phyloP scores from a whole-genome alignment of 2,888 invertebrate species.

The Argyra leucocephala region DNA sequence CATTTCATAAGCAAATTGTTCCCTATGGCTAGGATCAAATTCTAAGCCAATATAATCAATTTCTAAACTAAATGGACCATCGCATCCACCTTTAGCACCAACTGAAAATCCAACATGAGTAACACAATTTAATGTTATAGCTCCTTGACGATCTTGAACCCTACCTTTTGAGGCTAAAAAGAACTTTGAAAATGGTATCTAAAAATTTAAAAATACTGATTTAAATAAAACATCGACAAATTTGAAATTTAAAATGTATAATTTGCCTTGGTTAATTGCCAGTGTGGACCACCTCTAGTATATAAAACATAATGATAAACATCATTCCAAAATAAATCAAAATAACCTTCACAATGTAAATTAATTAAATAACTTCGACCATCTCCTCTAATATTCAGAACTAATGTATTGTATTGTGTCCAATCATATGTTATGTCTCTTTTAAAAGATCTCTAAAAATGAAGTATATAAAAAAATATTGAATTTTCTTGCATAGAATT shows the following conservation, averaged over 20 bases:
- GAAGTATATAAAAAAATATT: neutral
- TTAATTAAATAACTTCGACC: conserved; percentile 83
- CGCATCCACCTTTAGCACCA: conserved; percentile 59
- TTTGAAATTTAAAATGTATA: neutral
- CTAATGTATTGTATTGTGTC: conserved; percentile 61
- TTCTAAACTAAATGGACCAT: conserved; percentile 81
- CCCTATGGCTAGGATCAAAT: conserved; percentile 66
- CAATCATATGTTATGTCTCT: conserved; percentile 63
- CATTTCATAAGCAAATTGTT: conserved; percentile 90
- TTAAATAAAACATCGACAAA: neutral
- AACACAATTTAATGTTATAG: conserved; percentile 53
- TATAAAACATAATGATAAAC: conserved; percentile 75
- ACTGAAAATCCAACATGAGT: conserved; percentile 73
- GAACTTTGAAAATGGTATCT: conserved; percentile 94
- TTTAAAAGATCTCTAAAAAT: conserved; percentile 68
- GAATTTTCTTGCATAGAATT: neutral
- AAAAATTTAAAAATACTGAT: conserved; percentile 37
- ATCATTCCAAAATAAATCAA: conserved; percentile 84
- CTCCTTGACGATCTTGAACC: conserved; percentile 69
- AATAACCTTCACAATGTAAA: conserved; percentile 62
- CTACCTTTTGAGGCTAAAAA: conserved; percentile 71
- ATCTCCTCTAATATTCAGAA: conserved; percentile 82
- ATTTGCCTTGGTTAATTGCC: conserved; percentile 78
- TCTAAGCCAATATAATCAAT: conserved; percentile 86
- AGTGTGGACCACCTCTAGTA: conserved; percentile 96